Conservation (phyloP, 2,113 vertebrate genomes). For the Etheostoma spectabile region DNA sequence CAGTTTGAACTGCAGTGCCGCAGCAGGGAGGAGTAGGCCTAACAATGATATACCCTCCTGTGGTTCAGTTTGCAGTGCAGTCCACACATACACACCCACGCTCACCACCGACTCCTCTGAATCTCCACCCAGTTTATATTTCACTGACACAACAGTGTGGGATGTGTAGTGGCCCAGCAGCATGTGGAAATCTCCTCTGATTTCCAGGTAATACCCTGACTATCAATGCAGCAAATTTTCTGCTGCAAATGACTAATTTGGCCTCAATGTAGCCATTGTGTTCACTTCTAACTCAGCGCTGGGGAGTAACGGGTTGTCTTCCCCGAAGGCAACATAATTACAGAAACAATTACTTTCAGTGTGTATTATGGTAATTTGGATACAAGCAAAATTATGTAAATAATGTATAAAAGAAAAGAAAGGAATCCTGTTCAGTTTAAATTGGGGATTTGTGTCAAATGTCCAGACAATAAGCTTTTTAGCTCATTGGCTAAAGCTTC, state of each 20-base stretch:
- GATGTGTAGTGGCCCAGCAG: conserved; percentile 34
- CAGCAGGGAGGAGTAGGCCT: conserved; percentile 51
- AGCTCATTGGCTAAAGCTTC: background rate
- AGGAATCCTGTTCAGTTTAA: background rate
- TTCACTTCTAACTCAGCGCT: background rate
- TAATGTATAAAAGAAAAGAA: background rate
- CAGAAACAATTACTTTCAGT: background rate
- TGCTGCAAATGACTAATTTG: background rate
- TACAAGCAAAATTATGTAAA: background rate
- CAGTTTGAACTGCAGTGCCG: conserved; percentile 26
- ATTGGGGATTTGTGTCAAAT: background rate
- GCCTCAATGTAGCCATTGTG: background rate
- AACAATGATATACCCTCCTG: conserved; percentile 62
- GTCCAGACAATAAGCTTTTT: background rate
- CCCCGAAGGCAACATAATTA: background rate
- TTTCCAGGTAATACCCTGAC: conserved; percentile 45
- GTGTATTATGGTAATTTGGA: background rate
- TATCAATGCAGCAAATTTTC: background rate
- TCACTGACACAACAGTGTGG: conserved; percentile 50
- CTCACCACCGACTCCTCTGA: conserved; percentile 31
- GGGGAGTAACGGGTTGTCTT: background rate
- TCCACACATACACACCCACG: conserved; percentile 38
- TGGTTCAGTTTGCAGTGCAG: conserved; percentile 40
- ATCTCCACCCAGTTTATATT: conserved; percentile 63
- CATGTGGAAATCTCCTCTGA: conserved; percentile 29